Percentiles rank a stretch among this genome's conserved stretches.
These are phyloP conservation scores for Buteo buteo DNA, from an alignment of 2,113 vertebrate species.

Conservation along the genomic window DNA sequence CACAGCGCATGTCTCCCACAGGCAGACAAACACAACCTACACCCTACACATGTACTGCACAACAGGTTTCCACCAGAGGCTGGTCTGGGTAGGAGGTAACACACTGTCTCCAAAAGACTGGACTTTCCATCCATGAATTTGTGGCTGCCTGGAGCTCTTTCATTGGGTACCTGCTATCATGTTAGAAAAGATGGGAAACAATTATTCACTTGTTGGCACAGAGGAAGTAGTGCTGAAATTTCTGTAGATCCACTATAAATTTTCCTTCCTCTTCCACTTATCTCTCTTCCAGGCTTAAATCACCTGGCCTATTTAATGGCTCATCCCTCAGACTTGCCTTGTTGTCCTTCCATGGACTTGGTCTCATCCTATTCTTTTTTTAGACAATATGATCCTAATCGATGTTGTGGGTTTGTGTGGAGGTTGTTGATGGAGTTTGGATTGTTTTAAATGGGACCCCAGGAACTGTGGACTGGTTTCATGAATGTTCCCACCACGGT, in stretches of 20 bases:
- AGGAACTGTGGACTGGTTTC: background rate
- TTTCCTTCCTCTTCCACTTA: background rate
- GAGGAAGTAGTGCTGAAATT: background rate
- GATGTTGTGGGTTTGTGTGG: background rate
- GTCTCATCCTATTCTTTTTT: background rate
- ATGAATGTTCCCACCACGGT: background rate
- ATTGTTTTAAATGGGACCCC: background rate
- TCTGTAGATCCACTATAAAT: background rate
- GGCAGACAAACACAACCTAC: background rate
- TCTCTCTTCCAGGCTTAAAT: background rate
- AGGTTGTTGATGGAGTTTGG: background rate
- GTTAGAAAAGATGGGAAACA: background rate
- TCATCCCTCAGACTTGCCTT: background rate
- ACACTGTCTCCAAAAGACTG: background rate
- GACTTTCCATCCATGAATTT: background rate
- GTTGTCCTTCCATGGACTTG: background rate
- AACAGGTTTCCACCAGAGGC: background rate
- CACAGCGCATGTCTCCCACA: background rate
- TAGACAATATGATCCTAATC: background rate
- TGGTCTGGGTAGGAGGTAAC: background rate
- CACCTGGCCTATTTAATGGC: background rate
- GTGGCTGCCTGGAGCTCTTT: background rate
- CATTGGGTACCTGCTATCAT: background rate
- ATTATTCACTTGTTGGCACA: background rate
- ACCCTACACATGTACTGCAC: rapidly evolving